Conservation (phyloP, 2,797 vertebrate species). For the Menidia menidia region DNA sequence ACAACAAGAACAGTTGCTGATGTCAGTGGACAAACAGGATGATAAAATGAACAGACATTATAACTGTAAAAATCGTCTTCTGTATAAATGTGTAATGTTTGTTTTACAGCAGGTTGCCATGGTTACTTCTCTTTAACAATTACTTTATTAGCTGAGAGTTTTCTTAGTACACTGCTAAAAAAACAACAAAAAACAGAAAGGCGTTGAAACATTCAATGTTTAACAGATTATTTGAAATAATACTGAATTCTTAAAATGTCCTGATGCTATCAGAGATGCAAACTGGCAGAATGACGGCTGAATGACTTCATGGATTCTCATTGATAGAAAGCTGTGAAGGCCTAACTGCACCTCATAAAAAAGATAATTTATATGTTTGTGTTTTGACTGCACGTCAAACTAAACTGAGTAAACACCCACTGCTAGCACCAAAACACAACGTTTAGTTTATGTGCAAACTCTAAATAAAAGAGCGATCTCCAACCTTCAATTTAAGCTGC, state of each 20-base stretch:
- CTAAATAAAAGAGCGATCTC: conserved; percentile 57
- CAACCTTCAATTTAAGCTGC: conserved; percentile 67
- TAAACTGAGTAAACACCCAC: conserved; percentile 60
- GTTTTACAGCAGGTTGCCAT: conserved; percentile 3
- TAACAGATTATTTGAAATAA: conserved; percentile 16
- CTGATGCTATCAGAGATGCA: conserved; percentile 21
- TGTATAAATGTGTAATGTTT: background rate
- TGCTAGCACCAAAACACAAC: conserved; percentile 36
- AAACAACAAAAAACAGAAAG: conserved; percentile 10
- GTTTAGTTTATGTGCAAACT: conserved; percentile 71
- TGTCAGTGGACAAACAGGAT: too few species aligned
- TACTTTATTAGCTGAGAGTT: conserved; percentile 14
- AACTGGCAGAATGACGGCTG: background rate
- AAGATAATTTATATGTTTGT: conserved; percentile 72
- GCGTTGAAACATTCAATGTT: background rate
- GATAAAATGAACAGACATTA: too few species aligned
- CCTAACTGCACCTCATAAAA: conserved; percentile 60
- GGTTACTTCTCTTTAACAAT: conserved; percentile 12
- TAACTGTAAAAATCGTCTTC: too few species aligned
- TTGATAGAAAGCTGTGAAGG: conserved; percentile 48
- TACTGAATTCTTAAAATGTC: background rate
- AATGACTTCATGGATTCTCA: conserved; percentile 22
- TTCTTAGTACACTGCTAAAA: conserved; percentile 4
- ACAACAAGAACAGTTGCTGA: background rate
- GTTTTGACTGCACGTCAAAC: conserved; percentile 57